Conservation (phyloP, 2,797 vertebrate species). For the Melanotaenia parkinsoni region DNA sequence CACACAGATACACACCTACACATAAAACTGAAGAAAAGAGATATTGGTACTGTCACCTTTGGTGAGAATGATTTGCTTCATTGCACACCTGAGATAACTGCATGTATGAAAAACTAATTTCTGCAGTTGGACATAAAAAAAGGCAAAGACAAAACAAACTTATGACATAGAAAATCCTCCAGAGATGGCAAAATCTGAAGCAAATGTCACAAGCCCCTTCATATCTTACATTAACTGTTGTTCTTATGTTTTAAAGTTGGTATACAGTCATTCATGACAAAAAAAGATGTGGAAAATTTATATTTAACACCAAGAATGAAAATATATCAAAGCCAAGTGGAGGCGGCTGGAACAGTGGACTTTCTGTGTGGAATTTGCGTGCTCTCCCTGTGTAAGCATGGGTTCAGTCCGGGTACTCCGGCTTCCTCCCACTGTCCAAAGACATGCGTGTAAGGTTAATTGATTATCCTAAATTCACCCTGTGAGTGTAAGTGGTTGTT, state of each 20-base stretch:
- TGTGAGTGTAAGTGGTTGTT: no score
- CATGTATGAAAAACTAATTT: slow-evolving; percentile 33
- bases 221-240: slow-evolving; percentile 20
- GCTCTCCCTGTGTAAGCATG: no score
- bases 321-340: slow-evolving; percentile 15
- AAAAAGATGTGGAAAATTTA: slow-evolving; percentile 17
- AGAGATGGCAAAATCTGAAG: slow-evolving; percentile 19
- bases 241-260: slow-evolving; percentile 7
- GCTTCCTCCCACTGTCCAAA: no score
- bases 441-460: no score
- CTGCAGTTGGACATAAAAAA: slow-evolving; percentile 34
- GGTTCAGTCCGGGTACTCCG: no score
- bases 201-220: slow-evolving; percentile 17
- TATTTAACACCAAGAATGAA: slow-evolving; percentile 12
- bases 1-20: slow-evolving; percentile 46
- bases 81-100: slow-evolving; percentile 33
- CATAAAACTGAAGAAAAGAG: slow-evolving; percentile 45
- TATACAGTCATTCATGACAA: slow-evolving; percentile 8
- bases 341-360: no score
- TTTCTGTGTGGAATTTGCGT: no score
- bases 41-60: slow-evolving; percentile 58
- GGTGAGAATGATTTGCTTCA: slow-evolving; percentile 53
- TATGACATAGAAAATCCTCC: slow-evolving; percentile 20
- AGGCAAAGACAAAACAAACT: slow-evolving; percentile 27
- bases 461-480: no score